phyloP scores from a whole-genome alignment of 1,140 invertebrate genomes.

The Eufriesea mexicana region DNA sequence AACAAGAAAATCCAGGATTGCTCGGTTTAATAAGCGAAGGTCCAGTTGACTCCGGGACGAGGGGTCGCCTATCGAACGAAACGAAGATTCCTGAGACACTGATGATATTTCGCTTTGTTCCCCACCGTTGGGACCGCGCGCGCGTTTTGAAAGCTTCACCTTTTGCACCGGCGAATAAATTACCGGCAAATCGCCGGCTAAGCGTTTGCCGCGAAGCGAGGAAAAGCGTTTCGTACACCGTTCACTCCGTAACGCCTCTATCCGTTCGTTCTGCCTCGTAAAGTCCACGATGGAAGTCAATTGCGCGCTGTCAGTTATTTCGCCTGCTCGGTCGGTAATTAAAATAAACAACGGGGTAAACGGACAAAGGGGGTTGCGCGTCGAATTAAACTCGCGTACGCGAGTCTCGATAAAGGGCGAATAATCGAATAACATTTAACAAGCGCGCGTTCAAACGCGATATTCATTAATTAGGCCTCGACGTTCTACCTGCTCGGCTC shows the following conservation, averaged over 20 bases:
- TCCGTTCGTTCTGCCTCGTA: slow-evolving; percentile 16
- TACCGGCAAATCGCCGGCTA: not conserved
- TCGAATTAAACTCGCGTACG: not conserved
- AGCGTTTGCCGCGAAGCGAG: not conserved
- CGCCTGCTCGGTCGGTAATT: slow-evolving; percentile 1
- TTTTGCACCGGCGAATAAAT: slow-evolving; percentile 25
- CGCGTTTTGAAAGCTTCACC: slow-evolving; percentile 36
- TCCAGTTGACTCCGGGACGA: not conserved
- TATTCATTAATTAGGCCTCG: not conserved
- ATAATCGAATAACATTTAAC: too few species aligned
- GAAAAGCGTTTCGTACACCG: slow-evolving; percentile 28
- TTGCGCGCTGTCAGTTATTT: slow-evolving; percentile 31
- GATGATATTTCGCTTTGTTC: slow-evolving; percentile 38
- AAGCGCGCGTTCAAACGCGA: not conserved
- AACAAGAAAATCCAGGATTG: too few species aligned
- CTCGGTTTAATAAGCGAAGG: slow-evolving; percentile 25
- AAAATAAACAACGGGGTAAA: not conserved
- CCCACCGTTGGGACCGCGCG: not conserved
- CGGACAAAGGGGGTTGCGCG: not conserved
- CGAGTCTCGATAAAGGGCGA: too few species aligned
- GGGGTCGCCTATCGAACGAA: not conserved
- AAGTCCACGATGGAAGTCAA: slow-evolving; percentile 29
- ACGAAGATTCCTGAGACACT: slow-evolving; percentile 41
- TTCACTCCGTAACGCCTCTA: slow-evolving; percentile 25
- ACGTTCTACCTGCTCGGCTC: not conserved